Conservation (phyloP, 2,888 invertebrate genomes). For the Dolichopus griseipennis region DNA sequence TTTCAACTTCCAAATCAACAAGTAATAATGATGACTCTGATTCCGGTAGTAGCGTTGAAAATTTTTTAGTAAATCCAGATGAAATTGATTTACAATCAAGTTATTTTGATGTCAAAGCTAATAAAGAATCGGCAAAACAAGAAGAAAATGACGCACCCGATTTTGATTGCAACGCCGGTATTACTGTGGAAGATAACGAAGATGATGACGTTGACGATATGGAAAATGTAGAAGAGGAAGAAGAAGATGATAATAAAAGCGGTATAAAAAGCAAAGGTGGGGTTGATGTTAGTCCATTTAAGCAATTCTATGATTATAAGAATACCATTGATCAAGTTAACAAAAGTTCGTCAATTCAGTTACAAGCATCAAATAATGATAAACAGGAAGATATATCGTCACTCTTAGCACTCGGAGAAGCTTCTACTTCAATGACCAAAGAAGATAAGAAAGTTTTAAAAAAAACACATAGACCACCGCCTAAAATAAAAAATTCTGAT, state of each 20-base stretch:
- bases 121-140: constrained; percentile 22
- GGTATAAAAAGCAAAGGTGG: constrained; percentile 19
- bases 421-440: constrained; percentile 33
- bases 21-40: constrained; percentile 16
- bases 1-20: constrained; percentile 8
- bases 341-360: constrained; percentile 40
- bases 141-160: constrained; percentile 28
- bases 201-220: constrained; percentile 27
- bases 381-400: constrained; percentile 50
- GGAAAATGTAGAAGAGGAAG: constrained; percentile 25
- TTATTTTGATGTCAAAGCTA: constrained; percentile 43
- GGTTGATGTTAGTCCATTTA: constrained; percentile 27
- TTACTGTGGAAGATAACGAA: constrained; percentile 36
- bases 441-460: constrained; percentile 30
- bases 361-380: background rate
- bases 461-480: constrained; percentile 26
- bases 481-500: constrained; percentile 48
- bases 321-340: constrained; percentile 54
- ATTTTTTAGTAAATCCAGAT: constrained; percentile 48
- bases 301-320: constrained; percentile 52
- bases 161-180: constrained; percentile 41
- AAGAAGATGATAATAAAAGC: constrained; percentile 13
- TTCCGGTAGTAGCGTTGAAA: constrained; percentile 45
- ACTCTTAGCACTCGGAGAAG: constrained; percentile 59
- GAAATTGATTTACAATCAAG: constrained; percentile 49